phyloP scores from a whole-genome alignment of 2,113 vertebrate species.

The Albula glossodonta region DNA sequence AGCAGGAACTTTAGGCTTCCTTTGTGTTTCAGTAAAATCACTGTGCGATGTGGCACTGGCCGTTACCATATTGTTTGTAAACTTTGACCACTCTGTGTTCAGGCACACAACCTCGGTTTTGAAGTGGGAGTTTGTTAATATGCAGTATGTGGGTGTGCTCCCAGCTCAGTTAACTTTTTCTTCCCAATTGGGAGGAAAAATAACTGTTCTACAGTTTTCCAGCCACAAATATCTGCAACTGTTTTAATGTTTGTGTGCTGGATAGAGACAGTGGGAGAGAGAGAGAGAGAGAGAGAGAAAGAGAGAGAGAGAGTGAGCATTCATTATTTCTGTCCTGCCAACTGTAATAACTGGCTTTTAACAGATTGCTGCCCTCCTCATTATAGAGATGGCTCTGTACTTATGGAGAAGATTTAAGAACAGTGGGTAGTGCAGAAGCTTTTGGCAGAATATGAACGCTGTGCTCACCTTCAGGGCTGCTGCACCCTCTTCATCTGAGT shows the following conservation, averaged over 20 bases:
- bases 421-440: not conserved
- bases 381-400: constrained; percentile 24
- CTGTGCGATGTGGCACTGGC: not conserved
- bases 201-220: constrained; percentile 40
- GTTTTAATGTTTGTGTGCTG: constrained; percentile 29
- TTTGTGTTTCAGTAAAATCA: not conserved
- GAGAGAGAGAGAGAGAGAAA: not conserved
- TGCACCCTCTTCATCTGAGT: constrained; percentile 86
- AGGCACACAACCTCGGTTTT: constrained; percentile 11
- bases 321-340: constrained; percentile 52
- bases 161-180: not conserved
- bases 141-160: constrained; percentile 23
- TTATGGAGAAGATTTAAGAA: not conserved
- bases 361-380: constrained; percentile 28
- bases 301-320: constrained; percentile 22
- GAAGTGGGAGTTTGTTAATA: not conserved
- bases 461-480: constrained; percentile 78
- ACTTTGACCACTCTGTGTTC: not conserved
- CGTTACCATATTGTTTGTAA: not conserved
- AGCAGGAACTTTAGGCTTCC: not conserved
- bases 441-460: not conserved
- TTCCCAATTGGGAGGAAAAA: constrained; percentile 28
- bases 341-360: constrained; percentile 55
- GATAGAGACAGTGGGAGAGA: not conserved
- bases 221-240: constrained; percentile 52